Evolutionary conservation across 2,888 invertebrate genomes (phyloP).

Genomic region (Eilema sororculum): DNA sequence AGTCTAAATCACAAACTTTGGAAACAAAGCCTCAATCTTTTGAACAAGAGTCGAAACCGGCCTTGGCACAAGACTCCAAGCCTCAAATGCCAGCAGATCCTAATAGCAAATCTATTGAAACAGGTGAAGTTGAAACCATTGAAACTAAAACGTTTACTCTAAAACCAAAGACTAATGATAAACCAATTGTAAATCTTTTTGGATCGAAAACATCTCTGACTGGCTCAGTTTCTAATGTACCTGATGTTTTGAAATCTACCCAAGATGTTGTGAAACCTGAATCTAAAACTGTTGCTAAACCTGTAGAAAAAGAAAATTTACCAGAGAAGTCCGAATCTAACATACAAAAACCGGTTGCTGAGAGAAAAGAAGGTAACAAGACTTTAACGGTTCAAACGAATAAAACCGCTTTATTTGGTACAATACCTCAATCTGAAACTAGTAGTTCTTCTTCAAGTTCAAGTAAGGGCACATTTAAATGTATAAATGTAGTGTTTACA

Average conservation of each 20-base stretch:
- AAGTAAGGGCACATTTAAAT: conserved; percentile 46
- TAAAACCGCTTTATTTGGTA: conserved; percentile 45
- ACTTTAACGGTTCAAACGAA: conserved; percentile 56
- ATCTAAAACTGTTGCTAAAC: conserved; percentile 53
- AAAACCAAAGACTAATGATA: conserved; percentile 60
- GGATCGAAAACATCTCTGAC: conserved; percentile 61
- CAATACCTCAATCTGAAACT: conserved; percentile 46
- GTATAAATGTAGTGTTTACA: not conserved
- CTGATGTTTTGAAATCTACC: conserved; percentile 63
- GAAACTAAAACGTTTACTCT: conserved; percentile 46
- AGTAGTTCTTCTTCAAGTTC: conserved; percentile 37
- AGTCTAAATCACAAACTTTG: conserved; percentile 17
- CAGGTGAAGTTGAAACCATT: conserved; percentile 68
- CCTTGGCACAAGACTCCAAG: conserved; percentile 33
- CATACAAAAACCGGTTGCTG: conserved; percentile 37
- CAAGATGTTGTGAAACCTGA: conserved; percentile 56
- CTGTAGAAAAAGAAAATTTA: conserved; percentile 66
- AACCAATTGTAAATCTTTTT: conserved; percentile 68
- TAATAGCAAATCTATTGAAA: conserved; percentile 69
- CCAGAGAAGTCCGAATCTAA: conserved; percentile 57
- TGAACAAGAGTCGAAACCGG: conserved; percentile 13
- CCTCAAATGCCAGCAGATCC: conserved; percentile 30
- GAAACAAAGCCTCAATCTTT: conserved; percentile 28
- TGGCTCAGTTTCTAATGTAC: conserved; percentile 53
- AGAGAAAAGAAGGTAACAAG: conserved; percentile 63